Percentiles rank a stretch among this genome's conserved stretches.
Evolutionary conservation across 2,113 vertebrate species (phyloP).

Genomic region (Tylochromis polylepis): DNA sequence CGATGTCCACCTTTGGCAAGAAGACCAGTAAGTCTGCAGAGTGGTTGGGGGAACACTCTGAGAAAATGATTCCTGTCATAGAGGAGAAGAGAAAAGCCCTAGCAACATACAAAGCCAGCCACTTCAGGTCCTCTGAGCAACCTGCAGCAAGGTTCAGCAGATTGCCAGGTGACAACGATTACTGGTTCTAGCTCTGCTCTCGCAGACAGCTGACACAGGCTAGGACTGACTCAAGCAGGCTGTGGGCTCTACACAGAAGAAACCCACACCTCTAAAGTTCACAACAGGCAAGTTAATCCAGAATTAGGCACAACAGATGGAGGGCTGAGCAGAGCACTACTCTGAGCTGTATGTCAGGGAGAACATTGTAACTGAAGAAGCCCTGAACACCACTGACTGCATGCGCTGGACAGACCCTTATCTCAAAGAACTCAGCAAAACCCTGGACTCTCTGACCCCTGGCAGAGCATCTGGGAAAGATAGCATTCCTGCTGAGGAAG

Average conservation of each 20-base stretch:
- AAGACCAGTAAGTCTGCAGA: neutral
- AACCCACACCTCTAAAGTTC: neutral
- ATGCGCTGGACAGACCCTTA: neutral
- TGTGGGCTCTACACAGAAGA: neutral
- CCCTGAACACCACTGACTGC: neutral
- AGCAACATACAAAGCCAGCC: neutral
- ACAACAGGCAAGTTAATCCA: neutral
- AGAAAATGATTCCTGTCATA: neutral
- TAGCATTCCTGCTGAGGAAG: neutral
- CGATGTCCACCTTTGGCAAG: neutral
- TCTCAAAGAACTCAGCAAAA: neutral
- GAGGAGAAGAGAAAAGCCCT: neutral
- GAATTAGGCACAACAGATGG: neutral
- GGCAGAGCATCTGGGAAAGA: accelerated
- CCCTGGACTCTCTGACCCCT: neutral
- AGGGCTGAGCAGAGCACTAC: neutral
- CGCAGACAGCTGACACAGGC: neutral
- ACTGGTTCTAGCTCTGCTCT: neutral
- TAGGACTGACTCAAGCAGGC: neutral
- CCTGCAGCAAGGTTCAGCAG: neutral
- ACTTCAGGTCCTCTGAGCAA: neutral
- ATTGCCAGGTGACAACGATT: neutral
- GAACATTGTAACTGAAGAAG: neutral
- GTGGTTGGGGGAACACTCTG: neutral
- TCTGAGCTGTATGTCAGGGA: neutral